These are phyloP conservation scores for Brachycybe producta DNA, from an alignment of 2,888 invertebrate genomes.

Conservation along the genomic window DNA sequence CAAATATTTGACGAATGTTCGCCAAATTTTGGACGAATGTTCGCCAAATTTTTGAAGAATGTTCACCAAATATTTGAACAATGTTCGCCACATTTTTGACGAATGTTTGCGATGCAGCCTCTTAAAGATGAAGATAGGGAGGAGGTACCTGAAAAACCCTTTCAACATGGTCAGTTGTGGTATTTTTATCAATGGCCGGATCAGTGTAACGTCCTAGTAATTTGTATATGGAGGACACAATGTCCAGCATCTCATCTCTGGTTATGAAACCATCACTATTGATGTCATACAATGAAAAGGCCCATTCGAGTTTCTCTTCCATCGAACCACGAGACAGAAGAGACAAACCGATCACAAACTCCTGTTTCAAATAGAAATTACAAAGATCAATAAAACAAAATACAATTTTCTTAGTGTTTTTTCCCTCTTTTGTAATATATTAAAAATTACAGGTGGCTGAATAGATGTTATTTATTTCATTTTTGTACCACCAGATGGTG, in stretches of 20 bases:
- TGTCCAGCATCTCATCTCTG: constrained; percentile 88
- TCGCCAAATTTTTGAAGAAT: no score
- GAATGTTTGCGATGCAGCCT: background rate
- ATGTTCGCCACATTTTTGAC: no score
- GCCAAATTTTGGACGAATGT: no score
- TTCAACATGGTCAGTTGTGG: constrained; percentile 80
- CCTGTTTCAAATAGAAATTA: constrained; percentile 46
- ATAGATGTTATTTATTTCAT: background rate
- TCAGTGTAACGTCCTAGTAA: constrained; percentile 85
- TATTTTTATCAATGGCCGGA: constrained; percentile 66
- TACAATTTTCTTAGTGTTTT: background rate
- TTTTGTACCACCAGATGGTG: no score
- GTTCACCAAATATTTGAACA: no score
- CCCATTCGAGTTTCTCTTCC: constrained; percentile 90
- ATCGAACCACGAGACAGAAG: constrained; percentile 79
- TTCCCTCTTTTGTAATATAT: no score
- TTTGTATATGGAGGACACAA: constrained; percentile 85
- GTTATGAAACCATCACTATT: constrained; percentile 66
- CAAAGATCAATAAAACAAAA: background rate
- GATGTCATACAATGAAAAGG: constrained; percentile 88
- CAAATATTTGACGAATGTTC: no score
- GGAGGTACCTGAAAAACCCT: constrained; percentile 86
- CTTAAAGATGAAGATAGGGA: no score
- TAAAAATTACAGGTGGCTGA: no score
- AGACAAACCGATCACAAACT: constrained; percentile 86